These are phyloP conservation scores for Archilochus colubris DNA, from an alignment of 2,113 vertebrate species.

Conservation along the genomic window DNA sequence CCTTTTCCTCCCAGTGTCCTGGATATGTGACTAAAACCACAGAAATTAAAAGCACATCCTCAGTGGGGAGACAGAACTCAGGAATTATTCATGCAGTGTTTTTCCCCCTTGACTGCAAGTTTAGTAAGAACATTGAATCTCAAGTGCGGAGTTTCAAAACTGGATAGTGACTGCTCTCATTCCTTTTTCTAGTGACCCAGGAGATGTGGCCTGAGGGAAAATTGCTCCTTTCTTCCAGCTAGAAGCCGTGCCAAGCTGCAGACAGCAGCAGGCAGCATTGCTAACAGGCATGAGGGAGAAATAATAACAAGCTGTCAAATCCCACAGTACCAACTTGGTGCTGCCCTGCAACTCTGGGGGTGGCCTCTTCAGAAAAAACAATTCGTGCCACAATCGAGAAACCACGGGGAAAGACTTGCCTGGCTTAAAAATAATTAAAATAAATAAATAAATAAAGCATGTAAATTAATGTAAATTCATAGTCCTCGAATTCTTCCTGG, in stretches of 20 bases:
- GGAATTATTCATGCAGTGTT: neutral
- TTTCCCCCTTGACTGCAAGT: neutral
- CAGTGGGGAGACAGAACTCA: neutral
- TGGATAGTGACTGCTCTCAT: neutral
- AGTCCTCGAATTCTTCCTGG: neutral
- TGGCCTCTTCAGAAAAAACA: neutral
- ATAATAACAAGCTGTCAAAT: neutral
- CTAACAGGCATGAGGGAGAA: neutral
- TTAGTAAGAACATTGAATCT: neutral
- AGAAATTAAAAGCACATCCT: neutral
- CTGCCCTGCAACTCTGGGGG: neutral
- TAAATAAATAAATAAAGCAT: no score
- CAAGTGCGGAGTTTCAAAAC: neutral
- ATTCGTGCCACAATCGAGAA: rapidly evolving
- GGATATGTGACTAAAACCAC: neutral
- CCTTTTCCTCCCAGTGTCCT: neutral
- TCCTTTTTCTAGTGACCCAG: neutral
- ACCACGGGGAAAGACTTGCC: rapidly evolving
- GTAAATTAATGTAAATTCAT: neutral
- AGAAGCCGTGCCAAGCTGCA: neutral
- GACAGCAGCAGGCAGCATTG: neutral
- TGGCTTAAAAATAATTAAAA: no score
- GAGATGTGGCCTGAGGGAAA: neutral
- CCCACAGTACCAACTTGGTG: neutral
- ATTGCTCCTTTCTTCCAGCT: neutral